Conservation (phyloP, 1,140 invertebrate species). For the Plodia interpunctella region DNA sequence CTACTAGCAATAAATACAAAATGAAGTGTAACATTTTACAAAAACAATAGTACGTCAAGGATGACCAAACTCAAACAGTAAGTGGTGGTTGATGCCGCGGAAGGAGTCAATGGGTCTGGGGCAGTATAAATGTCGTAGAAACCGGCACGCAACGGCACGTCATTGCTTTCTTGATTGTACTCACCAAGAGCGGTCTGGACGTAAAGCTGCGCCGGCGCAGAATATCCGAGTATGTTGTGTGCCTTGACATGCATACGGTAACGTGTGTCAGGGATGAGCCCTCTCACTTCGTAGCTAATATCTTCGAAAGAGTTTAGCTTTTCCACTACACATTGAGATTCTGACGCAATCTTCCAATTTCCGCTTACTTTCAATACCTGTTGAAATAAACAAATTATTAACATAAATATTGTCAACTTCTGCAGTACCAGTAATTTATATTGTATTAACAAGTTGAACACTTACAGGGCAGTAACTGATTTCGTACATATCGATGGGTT, state of each 20-base stretch:
- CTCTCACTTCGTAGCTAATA: conserved; percentile 81
- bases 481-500: conserved; percentile 89
- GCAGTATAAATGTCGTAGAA: conserved; percentile 73
- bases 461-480: conserved; percentile 89
- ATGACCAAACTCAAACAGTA: conserved; percentile 36
- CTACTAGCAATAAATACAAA: conserved; percentile 11
- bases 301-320: conserved; percentile 79
- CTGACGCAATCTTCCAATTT: conserved; percentile 79
- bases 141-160: conserved; percentile 64
- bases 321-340: conserved; percentile 77
- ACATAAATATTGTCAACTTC: conserved; percentile 6
- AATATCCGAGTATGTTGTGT: conserved; percentile 90
- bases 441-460: conserved; percentile 20
- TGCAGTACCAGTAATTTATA: too few species aligned
- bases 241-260: conserved; percentile 91
- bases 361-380: conserved; percentile 78
- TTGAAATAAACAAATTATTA: conserved; percentile 12
- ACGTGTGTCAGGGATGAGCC: conserved; percentile 84
- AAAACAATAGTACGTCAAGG: conserved; percentile 38
- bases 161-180: conserved; percentile 72
- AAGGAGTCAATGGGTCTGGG: conserved; percentile 46
- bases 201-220: conserved; percentile 83
- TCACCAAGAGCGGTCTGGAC: conserved; percentile 92
- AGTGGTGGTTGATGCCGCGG: conserved; percentile 39
- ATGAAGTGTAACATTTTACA: conserved; percentile 30